phyloP scores from a whole-genome alignment of 2,113 vertebrate species.

The Bambusicola thoracicus region DNA sequence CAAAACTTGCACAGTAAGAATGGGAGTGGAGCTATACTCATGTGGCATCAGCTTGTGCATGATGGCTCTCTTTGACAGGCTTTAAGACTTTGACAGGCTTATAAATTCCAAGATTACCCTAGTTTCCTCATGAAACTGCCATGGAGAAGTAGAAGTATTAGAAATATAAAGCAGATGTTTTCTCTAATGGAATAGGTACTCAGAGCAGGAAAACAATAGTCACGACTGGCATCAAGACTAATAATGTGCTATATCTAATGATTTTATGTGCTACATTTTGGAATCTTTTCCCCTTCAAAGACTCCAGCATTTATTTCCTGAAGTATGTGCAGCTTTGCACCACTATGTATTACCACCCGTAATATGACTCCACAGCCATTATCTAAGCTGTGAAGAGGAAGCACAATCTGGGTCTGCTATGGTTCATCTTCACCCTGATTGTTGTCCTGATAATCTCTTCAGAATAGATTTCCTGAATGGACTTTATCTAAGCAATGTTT shows the following conservation, averaged over 20 bases:
- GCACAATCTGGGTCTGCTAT: too few relatives aligned
- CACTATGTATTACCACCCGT: too few relatives aligned
- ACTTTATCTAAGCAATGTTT: too few relatives aligned
- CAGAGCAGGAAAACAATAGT: background rate
- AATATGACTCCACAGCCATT: background rate
- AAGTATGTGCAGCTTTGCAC: background rate
- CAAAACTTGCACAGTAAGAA: background rate
- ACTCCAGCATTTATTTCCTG: background rate
- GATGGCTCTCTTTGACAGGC: background rate
- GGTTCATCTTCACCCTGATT: too few relatives aligned
- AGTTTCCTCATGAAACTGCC: background rate
- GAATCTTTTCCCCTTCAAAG: background rate
- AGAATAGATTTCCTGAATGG: too few relatives aligned
- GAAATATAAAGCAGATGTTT: background rate
- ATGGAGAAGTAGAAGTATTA: background rate
- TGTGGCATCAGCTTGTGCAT: background rate
- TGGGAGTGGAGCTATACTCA: background rate
- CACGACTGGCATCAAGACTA: background rate
- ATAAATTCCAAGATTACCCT: background rate
- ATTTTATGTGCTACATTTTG: background rate
- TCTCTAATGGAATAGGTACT: background rate
- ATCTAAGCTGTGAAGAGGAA: too few relatives aligned
- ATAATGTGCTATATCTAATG: background rate
- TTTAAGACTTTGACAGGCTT: background rate
- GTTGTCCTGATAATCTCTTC: too few relatives aligned